These are phyloP conservation scores for Varroa destructor DNA, from an alignment of 1,140 invertebrate species.

Conservation along the genomic window DNA sequence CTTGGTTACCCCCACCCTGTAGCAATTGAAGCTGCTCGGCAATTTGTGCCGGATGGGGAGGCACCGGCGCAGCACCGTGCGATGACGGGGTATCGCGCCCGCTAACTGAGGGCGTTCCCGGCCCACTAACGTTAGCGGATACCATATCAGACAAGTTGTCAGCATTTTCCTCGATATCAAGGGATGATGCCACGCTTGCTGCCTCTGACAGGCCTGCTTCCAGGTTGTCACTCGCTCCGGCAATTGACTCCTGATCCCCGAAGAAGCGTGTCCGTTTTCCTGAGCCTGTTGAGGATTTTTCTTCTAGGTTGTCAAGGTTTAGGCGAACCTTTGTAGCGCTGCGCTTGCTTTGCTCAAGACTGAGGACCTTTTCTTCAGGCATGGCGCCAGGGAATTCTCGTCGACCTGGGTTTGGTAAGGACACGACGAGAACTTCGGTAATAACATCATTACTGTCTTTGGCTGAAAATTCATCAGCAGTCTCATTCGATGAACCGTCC, in stretches of 20 bases:
- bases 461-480: neutral
- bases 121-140: conserved; percentile 71
- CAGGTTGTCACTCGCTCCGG: conserved; percentile 66
- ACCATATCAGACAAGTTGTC: conserved; percentile 91
- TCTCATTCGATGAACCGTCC: conserved; percentile 6
- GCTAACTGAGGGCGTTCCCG: conserved; percentile 75
- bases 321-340: conserved; percentile 36
- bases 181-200: conserved; percentile 66
- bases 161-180: conserved; percentile 60
- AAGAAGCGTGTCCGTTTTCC: conserved; percentile 54
- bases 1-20: conserved; percentile 9
- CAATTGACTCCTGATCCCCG: conserved; percentile 67
- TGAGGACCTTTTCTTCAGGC: conserved; percentile 55
- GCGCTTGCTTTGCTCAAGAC: conserved; percentile 38
- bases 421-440: conserved; percentile 53
- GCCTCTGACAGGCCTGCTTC: conserved; percentile 79
- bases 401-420: conserved; percentile 44
- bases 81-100: conserved; percentile 87
- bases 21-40: conserved; percentile 37
- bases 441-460: conserved; percentile 37
- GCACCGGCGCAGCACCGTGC: conserved; percentile 41
- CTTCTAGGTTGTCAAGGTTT: conserved; percentile 36
- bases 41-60: conserved; percentile 34
- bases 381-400: conserved; percentile 53
- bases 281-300: conserved; percentile 31